These are phyloP conservation scores for Epizoanthus ramosus DNA, from an alignment of 92 coral and sea anemone genomes.

Conservation along the genomic window DNA sequence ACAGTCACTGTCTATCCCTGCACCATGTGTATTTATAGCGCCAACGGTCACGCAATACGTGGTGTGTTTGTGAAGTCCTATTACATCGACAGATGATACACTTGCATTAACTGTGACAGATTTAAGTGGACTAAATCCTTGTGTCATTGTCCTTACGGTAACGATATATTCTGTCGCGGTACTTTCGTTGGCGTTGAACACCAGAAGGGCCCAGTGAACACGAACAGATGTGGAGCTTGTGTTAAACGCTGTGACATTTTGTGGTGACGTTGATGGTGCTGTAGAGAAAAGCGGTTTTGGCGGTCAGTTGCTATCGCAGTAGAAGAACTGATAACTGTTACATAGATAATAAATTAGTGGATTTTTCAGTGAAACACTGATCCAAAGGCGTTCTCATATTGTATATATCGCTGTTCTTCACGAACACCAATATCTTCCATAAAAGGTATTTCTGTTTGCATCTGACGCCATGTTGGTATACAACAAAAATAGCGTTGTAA, in stretches of 20 bases:
- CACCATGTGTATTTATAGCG: slow-evolving; percentile 39
- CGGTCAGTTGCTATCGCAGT: not conserved
- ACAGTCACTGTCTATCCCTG: slow-evolving; percentile 25
- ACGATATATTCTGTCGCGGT: slow-evolving; percentile 8
- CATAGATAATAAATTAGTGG: too few relatives aligned
- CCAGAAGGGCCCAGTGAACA: slow-evolving; percentile 29
- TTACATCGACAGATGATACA: not conserved
- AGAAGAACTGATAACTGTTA: too few relatives aligned
- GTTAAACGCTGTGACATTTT: slow-evolving; percentile 43
- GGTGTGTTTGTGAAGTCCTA: slow-evolving; percentile 28
- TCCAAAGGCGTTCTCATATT: too few relatives aligned
- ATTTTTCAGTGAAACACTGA: too few relatives aligned
- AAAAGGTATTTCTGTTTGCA: too few relatives aligned
- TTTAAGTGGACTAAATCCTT: not conserved
- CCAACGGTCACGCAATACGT: slow-evolving; percentile 26
- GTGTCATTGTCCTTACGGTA: not conserved
- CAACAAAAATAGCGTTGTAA: too few relatives aligned
- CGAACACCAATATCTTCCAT: too few relatives aligned
- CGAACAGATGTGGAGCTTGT: slow-evolving; percentile 39
- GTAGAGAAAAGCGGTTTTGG: not conserved
- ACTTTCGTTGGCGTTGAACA: not conserved
- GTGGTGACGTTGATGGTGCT: slow-evolving; percentile 34
- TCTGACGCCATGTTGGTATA: too few relatives aligned
- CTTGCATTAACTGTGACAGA: slow-evolving; percentile 2
- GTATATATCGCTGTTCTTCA: too few relatives aligned